phyloP scores from a whole-genome alignment of 2,113 vertebrate species.

The Orientallactaga bullata region DNA sequence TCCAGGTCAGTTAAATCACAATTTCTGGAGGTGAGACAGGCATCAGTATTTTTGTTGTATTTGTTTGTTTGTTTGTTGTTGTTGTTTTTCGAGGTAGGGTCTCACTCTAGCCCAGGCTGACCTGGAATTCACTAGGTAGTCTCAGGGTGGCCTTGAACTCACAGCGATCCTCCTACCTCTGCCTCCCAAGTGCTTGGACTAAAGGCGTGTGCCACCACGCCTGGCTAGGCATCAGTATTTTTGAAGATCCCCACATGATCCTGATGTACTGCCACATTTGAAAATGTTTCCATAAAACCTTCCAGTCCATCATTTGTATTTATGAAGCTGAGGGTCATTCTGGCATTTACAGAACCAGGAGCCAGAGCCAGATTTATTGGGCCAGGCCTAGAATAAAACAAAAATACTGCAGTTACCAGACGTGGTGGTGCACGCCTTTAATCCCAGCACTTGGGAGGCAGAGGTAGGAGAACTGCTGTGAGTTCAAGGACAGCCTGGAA shows the following conservation, averaged over 20 bases:
- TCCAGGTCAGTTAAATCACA: neutral
- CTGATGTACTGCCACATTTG: neutral
- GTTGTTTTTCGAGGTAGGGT: no score
- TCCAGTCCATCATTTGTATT: neutral
- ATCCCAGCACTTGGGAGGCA: no score
- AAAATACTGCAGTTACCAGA: neutral
- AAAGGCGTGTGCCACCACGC: no score
- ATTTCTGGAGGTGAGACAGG: neutral
- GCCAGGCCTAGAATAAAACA: neutral
- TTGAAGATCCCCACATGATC: constrained; percentile 35
- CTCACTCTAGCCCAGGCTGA: no score
- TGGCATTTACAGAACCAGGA: constrained; percentile 16
- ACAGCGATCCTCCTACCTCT: no score
- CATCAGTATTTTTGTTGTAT: constrained; percentile 34
- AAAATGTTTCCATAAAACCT: constrained; percentile 39
- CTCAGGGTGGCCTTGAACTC: no score
- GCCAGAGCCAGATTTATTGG: neutral
- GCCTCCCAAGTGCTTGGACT: no score
- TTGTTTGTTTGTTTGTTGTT: no score
- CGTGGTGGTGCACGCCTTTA: no score
- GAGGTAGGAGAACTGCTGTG: no score
- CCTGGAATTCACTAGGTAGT: no score
- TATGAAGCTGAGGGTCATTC: constrained; percentile 23
- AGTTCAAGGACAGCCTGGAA: no score
- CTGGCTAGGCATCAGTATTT: neutral